Percentiles rank a stretch among this genome's conserved stretches.
These are phyloP conservation scores for Lanistes nyassanus DNA, from an alignment of 1,140 invertebrate species.

Conservation along the genomic window DNA sequence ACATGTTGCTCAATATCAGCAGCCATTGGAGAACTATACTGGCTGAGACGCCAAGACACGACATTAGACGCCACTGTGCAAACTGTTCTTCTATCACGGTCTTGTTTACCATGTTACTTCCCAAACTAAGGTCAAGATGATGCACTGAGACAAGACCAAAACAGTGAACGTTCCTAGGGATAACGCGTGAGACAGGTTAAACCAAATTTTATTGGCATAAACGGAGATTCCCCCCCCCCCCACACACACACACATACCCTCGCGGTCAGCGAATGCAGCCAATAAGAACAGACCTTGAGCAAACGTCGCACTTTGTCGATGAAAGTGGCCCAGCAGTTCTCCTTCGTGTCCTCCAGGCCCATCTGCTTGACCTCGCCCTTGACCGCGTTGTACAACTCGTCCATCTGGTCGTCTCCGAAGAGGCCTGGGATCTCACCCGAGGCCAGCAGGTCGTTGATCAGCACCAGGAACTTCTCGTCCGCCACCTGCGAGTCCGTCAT, in stretches of 20 bases:
- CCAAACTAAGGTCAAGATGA: no score
- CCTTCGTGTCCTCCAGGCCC: constrained; percentile 85
- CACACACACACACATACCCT: neutral
- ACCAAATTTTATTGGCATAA: no score
- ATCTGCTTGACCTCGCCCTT: constrained; percentile 87
- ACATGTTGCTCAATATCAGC: no score
- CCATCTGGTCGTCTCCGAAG: constrained; percentile 94
- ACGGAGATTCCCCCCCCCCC: no score
- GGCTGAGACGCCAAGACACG: no score
- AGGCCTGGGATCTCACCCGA: constrained; percentile 95
- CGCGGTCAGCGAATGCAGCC: neutral
- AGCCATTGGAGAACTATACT: no score
- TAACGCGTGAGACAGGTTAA: no score
- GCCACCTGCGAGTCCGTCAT: constrained; percentile 86
- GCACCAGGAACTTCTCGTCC: constrained; percentile 93
- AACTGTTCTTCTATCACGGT: neutral
- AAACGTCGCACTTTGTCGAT: constrained; percentile 91
- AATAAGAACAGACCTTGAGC: constrained; percentile 76
- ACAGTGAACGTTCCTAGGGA: no score
- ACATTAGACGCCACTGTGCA: neutral
- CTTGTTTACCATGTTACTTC: neutral
- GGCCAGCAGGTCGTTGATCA: constrained; percentile 96
- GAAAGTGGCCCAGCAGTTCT: constrained; percentile 97
- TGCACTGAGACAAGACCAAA: no score
- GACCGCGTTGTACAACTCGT: constrained; percentile 92